Percentiles rank a stretch among this genome's conserved stretches.
These are phyloP conservation scores for Poeciliopsis turrubarensis DNA, from an alignment of 2,113 vertebrate genomes.

Conservation along the genomic window DNA sequence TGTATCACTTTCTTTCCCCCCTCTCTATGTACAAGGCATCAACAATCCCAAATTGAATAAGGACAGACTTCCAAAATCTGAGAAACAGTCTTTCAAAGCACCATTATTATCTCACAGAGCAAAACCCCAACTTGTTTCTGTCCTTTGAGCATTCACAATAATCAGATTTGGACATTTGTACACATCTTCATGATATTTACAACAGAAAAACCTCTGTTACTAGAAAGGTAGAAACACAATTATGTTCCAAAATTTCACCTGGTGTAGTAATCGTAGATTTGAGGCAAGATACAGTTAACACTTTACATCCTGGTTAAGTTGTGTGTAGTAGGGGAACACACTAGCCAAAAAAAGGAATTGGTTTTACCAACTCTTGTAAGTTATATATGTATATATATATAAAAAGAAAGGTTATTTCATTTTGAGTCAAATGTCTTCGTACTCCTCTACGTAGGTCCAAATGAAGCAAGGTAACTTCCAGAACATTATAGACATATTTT, in stretches of 20 bases:
- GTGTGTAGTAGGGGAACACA: constrained; percentile 1
- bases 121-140: constrained; percentile 27
- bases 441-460: neutral
- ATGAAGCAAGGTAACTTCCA: neutral
- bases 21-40: constrained; percentile 61
- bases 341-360: constrained; percentile 2
- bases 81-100: constrained; percentile 58
- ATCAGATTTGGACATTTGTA: constrained; percentile 31
- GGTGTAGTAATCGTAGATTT: constrained; percentile 6
- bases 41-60: constrained; percentile 24
- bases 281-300: neutral
- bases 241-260: constrained; percentile 3
- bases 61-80: constrained; percentile 34
- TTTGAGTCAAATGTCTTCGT: constrained; percentile 3
- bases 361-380: neutral
- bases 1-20: constrained; percentile 20
- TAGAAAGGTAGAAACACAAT: constrained; percentile 23
- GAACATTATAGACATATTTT: constrained; percentile 2
- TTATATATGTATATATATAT: neutral
- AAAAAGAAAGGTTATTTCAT: neutral
- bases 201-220: constrained; percentile 47
- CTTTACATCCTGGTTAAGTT: constrained; percentile 13
- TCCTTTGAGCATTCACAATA: constrained; percentile 28
- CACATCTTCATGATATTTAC: constrained; percentile 50
- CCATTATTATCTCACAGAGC: constrained; percentile 37